Base-by-base conservation (phyloP, 2,797 vertebrate species). In the Austrolebias charrua region DNA sequence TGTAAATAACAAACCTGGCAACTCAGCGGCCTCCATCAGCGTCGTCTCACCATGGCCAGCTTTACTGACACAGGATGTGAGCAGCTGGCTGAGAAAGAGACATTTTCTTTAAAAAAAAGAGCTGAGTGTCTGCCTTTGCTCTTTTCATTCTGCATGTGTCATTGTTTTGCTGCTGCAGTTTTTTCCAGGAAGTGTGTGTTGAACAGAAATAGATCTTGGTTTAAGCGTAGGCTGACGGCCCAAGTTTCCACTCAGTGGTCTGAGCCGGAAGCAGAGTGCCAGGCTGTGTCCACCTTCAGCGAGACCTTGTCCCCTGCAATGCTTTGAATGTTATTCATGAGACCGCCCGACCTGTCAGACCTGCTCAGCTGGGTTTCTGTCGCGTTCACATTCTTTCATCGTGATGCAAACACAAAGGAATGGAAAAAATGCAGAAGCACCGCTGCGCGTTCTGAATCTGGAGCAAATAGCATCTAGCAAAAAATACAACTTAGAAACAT, bases 201-300 rank as follows among this genome's bases (percentile, higher is more conserved):
- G 28, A 16, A 43, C 60, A 63, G 33, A 61, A 72, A 81, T 70
- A 66, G 53, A 54, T 75, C 40, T 46, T 55, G 51, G 28, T 74
- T 71, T 44, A 13, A 55, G 44, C 5, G 0, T 14, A 43, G 9
- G 16, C 1, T 67, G 52, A 69, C 60, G 52, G 67, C 63, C 49
- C 6, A 63, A 67, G 55, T 80, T 85, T 86, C 81, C 82, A 75
- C 44, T 63, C 46, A 18, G 75, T 50, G 63, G 78, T 54, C 73
- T 24, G 55, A 35, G 40, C 60, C 67, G 76, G 50, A 79, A 78
- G 53, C 71, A 0, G 43, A 9, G 60, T 6, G 28, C 18, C 47
- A 5, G 2, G 50, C 15, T 6, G 35, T 19, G 44, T 47, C 60
- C 43, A 40, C 61, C 64, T 69, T 18, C 18, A 56, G 14, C 55